Conservation (phyloP, 2,888 invertebrate species). For the Epinotia brunnichana region DNA sequence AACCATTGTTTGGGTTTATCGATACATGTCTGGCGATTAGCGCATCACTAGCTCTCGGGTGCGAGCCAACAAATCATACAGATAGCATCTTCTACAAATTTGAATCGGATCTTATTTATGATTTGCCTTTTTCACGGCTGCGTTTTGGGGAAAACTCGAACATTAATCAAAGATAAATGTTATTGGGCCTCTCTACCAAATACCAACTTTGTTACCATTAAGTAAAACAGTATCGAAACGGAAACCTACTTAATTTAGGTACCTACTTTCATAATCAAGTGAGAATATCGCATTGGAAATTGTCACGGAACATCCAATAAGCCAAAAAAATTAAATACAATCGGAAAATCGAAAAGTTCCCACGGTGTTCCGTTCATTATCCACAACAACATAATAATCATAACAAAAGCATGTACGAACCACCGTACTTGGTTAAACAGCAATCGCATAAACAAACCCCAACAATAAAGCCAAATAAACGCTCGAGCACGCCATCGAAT, state of each 20-base stretch:
- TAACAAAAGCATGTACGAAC: constrained; percentile 81
- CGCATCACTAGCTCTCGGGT: constrained; percentile 82
- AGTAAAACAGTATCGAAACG: constrained; percentile 34
- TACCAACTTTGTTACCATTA: constrained; percentile 59
- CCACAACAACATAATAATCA: constrained; percentile 81
- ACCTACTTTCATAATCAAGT: constrained; percentile 3
- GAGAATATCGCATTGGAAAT: constrained; percentile 55
- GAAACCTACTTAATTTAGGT: constrained; percentile 8
- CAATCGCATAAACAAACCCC: constrained; percentile 84
- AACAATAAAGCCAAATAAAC: constrained; percentile 84
- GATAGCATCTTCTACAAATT: constrained; percentile 85
- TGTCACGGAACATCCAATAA: constrained; percentile 35
- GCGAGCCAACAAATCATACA: constrained; percentile 82
- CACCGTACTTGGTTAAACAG: constrained; percentile 83
- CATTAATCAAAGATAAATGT: constrained; percentile 81
- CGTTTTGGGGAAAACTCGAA: constrained; percentile 80
- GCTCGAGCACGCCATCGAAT: constrained; percentile 83
- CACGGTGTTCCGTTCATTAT: constrained; percentile 72
- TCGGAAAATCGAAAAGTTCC: constrained; percentile 60
- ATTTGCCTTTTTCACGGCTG: constrained; percentile 84
- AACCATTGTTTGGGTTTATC: constrained; percentile 55
- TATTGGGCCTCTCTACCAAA: constrained; percentile 63
- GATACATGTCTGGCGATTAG: constrained; percentile 76
- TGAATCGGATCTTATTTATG: constrained; percentile 85
- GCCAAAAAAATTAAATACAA: constrained; percentile 35